phyloP scores from a whole-genome alignment of 2,888 invertebrate species.

The Thumatha senex region DNA sequence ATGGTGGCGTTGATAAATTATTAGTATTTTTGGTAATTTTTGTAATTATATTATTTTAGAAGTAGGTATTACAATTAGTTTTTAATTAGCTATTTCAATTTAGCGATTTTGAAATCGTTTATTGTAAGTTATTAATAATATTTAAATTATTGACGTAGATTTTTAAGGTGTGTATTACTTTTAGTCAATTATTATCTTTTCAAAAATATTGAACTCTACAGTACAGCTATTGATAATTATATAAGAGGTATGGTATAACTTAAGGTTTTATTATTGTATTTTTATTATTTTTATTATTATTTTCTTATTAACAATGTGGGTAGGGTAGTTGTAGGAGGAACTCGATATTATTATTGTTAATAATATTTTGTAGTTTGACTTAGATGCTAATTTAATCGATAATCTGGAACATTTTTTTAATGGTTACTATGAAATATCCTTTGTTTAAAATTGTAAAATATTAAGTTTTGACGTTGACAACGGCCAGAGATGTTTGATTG shows the following conservation, averaged over 20 bases:
- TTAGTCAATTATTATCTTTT: not conserved
- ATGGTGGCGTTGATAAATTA: conserved; percentile 55
- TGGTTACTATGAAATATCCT: too few relatives aligned
- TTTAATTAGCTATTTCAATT: not conserved
- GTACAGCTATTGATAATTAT: conserved; percentile 9
- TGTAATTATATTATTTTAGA: too few relatives aligned
- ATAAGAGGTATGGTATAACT: too few relatives aligned
- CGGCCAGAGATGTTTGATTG: too few relatives aligned
- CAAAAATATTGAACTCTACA: conserved; percentile 23
- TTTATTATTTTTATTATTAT: too few relatives aligned
- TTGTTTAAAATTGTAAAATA: too few relatives aligned
- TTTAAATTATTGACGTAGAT: not conserved
- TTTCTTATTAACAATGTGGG: too few relatives aligned
- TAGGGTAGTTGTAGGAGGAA: conserved; percentile 23
- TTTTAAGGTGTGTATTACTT: too few relatives aligned
- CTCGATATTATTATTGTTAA: conserved; percentile 52
- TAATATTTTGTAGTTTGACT: conserved; percentile 52
- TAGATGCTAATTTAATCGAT: conserved; percentile 11
- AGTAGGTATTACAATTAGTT: not conserved
- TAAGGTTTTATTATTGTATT: too few relatives aligned
- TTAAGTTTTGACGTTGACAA: too few relatives aligned
- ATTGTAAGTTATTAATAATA: not conserved
- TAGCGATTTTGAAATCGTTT: not conserved
- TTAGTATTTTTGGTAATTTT: conserved; percentile 11
- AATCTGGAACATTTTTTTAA: not conserved